A percentile compares a stretch with the other conserved stretches of the same genome.
Conservation (phyloP, 2,797 vertebrate genomes). For the Naso thynnoides region DNA sequence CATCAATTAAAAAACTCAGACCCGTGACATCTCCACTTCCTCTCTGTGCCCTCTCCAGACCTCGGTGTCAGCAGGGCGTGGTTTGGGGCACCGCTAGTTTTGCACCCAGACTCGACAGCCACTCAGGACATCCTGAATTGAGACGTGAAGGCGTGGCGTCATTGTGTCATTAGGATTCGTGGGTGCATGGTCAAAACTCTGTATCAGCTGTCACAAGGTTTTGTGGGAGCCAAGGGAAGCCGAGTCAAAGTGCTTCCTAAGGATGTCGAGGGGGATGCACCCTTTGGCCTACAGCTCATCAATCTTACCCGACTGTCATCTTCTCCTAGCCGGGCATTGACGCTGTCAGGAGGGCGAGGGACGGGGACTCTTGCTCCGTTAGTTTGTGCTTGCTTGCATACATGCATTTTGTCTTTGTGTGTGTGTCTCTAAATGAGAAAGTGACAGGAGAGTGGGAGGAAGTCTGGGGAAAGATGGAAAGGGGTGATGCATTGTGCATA, state of each 20-base stretch:
- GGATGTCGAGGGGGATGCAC: conserved; percentile 73
- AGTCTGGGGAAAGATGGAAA: conserved; percentile 14
- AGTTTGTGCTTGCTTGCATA: conserved; percentile 27
- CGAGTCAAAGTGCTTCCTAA: conserved; percentile 79
- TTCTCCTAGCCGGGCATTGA: conserved; percentile 60
- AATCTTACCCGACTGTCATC: conserved; percentile 78
- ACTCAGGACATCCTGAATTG: conserved; percentile 64
- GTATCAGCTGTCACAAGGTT: conserved; percentile 73
- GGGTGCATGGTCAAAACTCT: conserved; percentile 48
- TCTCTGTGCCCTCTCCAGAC: conserved; percentile 66
- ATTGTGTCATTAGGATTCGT: conserved; percentile 56
- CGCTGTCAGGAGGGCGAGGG: conserved; percentile 49
- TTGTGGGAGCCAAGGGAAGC: conserved; percentile 72
- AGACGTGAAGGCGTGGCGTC: conserved; percentile 66
- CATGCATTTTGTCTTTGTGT: conserved; percentile 15
- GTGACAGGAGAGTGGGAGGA: conserved; percentile 10
- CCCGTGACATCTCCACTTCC: conserved; percentile 81
- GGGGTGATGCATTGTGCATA: not conserved
- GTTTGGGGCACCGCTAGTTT: conserved; percentile 26
- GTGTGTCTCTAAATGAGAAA: not conserved
- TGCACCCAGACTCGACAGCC: conserved; percentile 16
- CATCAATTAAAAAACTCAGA: conserved; percentile 67
- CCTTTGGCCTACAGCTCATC: conserved; percentile 81
- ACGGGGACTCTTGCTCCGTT: conserved; percentile 22
- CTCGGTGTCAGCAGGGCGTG: conserved; percentile 68